A percentile compares a stretch with the other conserved stretches of the same genome.
These are phyloP conservation scores for Chelon auratus DNA, from an alignment of 2,797 vertebrate genomes.

Conservation along the genomic window DNA sequence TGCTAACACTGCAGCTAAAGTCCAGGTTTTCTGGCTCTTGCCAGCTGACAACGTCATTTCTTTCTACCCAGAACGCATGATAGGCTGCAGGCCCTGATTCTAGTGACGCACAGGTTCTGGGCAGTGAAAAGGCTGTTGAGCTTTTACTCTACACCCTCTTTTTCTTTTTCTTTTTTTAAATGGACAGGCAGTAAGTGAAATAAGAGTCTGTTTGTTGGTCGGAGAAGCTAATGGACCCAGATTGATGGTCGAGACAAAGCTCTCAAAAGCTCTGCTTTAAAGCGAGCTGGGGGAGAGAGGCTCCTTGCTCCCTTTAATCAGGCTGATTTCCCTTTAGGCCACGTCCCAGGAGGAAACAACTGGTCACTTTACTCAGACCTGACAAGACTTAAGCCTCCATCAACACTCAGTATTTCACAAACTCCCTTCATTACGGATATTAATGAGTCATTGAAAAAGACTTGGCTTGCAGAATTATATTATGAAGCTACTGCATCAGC, in stretches of 20 bases:
- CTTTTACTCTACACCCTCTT: not conserved
- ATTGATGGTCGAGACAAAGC: conserved; percentile 40
- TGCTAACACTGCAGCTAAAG: conserved; percentile 1
- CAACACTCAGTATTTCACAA: conserved; percentile 7
- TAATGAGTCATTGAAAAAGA: conserved; percentile 13
- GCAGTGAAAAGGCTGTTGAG: conserved; percentile 30
- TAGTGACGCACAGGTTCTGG: not conserved
- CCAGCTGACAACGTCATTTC: conserved; percentile 18
- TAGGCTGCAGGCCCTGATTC: conserved; percentile 13
- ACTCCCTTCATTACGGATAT: conserved; percentile 31
- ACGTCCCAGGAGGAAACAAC: conserved; percentile 47
- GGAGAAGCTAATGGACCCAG: conserved; percentile 42
- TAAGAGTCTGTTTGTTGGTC: conserved; percentile 32
- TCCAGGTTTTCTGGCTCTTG: conserved; percentile 23
- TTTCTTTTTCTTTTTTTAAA: conserved; percentile 19
- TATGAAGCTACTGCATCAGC: conserved; percentile 11
- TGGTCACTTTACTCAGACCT: conserved; percentile 29
- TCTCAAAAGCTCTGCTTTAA: conserved; percentile 40
- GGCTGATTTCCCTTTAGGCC: conserved; percentile 39
- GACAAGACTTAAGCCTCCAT: conserved; percentile 20
- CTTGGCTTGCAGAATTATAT: not conserved
- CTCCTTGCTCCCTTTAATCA: conserved; percentile 54
- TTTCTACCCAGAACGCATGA: conserved; percentile 21
- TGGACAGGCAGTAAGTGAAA: conserved; percentile 31
- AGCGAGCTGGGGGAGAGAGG: conserved; percentile 22